These are phyloP conservation scores for Lissocephala sabroskyi DNA, from an alignment of 2,888 invertebrate species.

Conservation along the genomic window DNA sequence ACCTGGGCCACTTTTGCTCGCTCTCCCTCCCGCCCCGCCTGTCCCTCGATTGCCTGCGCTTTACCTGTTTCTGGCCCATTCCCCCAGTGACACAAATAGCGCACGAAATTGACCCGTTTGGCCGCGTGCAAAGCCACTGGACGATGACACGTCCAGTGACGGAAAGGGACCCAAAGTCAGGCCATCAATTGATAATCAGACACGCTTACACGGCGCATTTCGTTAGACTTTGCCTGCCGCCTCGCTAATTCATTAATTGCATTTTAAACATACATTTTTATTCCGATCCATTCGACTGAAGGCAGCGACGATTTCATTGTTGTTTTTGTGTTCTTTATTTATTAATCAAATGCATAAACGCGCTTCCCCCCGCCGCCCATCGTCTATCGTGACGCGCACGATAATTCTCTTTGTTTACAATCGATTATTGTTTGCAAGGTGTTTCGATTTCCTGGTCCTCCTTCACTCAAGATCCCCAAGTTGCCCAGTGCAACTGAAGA, in stretches of 20 bases:
- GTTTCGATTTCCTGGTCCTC: too few species aligned
- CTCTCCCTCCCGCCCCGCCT: background rate
- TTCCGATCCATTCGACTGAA: too few species aligned
- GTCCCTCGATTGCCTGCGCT: too few species aligned
- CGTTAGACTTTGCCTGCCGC: background rate
- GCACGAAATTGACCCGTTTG: background rate
- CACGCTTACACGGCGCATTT: slow-evolving; percentile 25
- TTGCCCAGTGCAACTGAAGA: background rate
- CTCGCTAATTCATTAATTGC: slow-evolving; percentile 30
- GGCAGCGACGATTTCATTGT: background rate
- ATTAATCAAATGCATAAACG: slow-evolving; percentile 24
- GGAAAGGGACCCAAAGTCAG: background rate
- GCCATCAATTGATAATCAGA: slow-evolving; percentile 24
- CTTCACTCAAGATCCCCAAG: background rate
- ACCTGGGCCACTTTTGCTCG: background rate
- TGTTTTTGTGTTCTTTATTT: slow-evolving; percentile 33
- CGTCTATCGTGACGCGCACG: slow-evolving; percentile 20
- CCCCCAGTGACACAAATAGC: too few species aligned
- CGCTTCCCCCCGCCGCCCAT: slow-evolving; percentile 17
- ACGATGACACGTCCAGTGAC: too few species aligned
- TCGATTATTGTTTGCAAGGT: too few species aligned
- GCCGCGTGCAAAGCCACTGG: too few species aligned
- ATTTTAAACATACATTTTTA: too few species aligned
- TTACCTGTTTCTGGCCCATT: too few species aligned
- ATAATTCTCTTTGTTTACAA: background rate